Evolutionary conservation across 2,113 vertebrate species (phyloP).

Genomic region (Centropus bengalensis): DNA sequence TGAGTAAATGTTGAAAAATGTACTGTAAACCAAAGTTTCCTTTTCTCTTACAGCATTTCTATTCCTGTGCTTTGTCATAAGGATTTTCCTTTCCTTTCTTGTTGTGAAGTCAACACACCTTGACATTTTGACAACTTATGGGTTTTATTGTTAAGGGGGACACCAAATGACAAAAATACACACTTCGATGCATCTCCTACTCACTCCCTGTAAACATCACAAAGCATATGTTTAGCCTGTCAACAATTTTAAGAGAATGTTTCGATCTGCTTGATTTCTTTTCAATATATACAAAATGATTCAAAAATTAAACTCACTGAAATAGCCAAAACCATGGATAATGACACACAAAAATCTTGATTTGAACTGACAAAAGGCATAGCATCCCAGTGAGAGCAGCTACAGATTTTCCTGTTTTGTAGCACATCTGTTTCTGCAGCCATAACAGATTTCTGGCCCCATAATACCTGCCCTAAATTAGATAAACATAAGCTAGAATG

Average conservation of each 20-base stretch:
- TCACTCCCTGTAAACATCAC: not conserved
- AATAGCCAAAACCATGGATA: rapidly evolving
- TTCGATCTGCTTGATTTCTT: not conserved
- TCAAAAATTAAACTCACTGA: not conserved
- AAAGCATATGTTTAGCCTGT: not conserved
- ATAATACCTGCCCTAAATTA: not conserved
- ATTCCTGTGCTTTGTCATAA: not conserved
- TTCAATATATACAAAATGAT: rapidly evolving
- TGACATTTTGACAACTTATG: not conserved
- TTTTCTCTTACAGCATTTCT: not conserved
- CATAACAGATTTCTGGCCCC: not conserved
- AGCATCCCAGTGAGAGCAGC: not conserved
- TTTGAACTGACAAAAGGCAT: not conserved
- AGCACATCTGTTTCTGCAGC: not conserved
- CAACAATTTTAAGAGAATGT: rapidly evolving
- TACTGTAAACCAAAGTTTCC: not conserved
- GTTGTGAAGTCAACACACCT: conserved; percentile 16
- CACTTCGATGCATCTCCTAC: not conserved
- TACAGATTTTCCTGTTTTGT: not conserved
- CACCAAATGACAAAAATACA: not conserved
- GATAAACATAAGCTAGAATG: not conserved
- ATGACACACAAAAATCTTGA: rapidly evolving
- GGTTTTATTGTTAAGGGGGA: not conserved
- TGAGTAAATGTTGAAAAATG: not conserved
- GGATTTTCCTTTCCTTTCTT: not conserved